Percentiles rank a stretch among this genome's conserved stretches.
Conservation (phyloP, 2,113 vertebrate species). For the Trichechus manatus region DNA sequence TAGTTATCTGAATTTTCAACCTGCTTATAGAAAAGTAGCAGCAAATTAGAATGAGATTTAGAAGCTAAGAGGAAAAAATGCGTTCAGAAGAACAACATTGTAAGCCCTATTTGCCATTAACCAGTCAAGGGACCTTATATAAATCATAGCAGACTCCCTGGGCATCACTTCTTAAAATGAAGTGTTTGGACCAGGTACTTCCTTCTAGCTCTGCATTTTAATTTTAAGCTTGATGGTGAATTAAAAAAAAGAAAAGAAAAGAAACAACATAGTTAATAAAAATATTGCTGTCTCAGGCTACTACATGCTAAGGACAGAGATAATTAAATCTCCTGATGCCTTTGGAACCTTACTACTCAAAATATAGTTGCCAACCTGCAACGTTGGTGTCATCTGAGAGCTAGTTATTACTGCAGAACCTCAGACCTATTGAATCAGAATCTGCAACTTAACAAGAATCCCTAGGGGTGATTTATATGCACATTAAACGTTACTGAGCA, state of each 20-base stretch:
- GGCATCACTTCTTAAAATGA: slow-evolving; percentile 17
- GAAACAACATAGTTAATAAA: background rate
- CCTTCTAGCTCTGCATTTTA: background rate
- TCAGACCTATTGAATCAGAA: background rate
- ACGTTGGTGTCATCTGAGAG: background rate
- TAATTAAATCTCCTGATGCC: background rate
- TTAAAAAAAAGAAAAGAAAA: background rate
- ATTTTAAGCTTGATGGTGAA: slow-evolving; percentile 23
- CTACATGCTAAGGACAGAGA: background rate
- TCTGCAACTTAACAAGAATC: background rate
- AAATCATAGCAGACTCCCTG: background rate
- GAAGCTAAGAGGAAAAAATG: background rate
- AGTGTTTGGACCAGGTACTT: background rate
- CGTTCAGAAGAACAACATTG: background rate
- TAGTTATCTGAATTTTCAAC: slow-evolving; percentile 31
- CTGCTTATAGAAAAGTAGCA: background rate
- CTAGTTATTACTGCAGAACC: background rate
- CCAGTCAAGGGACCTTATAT: background rate
- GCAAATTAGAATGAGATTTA: background rate
- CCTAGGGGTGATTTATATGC: background rate
- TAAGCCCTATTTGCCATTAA: background rate
- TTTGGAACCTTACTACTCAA: background rate
- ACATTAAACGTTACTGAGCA: background rate
- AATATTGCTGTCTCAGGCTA: background rate
- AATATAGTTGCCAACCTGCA: background rate